Evolutionary conservation across 2,113 vertebrate genomes (phyloP), one percentile per base, ranked within the genome.

Genomic region (Odobenus rosmarus): DNA sequence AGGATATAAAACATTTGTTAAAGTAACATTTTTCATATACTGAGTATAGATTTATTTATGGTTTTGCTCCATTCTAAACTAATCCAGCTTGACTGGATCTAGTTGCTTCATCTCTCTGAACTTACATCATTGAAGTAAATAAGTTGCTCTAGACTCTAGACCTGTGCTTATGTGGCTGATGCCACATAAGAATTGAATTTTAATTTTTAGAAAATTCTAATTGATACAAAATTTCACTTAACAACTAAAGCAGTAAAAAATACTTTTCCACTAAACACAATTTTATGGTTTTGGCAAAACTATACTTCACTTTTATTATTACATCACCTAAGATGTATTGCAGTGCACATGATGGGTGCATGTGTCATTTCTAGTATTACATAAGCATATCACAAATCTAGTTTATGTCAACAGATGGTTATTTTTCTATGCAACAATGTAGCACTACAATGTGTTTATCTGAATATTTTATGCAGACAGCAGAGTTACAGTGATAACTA

Each of bases 1-100:
- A n/a, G 28, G 7, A 85, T 79, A 95, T 88, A 92, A 94, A 89
- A 89, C n/a, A 64, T n/a, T 59, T 93, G 49, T 80, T 93, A 92
- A 94, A 90, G 74, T 53, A 71, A 67, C 19, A 64, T 82, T 92
- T 92, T 89, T 94, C n/a, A 80, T 59, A 87, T 64, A 86, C 5
- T 42, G 33, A 88, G 93, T 33, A 64, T 16, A 86, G 33, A 67
- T 71, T 93, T 74, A 57, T 57, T 55, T 69, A 71, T 51, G 26
- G 23, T 46, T 31, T 89, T 95, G 88, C 24, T 81, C 59, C 80
- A 14, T 59, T 96, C 24, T 86, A 61, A 94, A 82, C 59, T 93
- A 97, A 49, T 46, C 51, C 77, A 64, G 15, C 15, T 92, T 83
- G 89, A 85, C 10, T 76, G 36, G 18, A 26, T 92, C 51, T 88